Conservation (phyloP, 1,140 invertebrate genomes). For the Bursaphelenchus mucronatus region DNA sequence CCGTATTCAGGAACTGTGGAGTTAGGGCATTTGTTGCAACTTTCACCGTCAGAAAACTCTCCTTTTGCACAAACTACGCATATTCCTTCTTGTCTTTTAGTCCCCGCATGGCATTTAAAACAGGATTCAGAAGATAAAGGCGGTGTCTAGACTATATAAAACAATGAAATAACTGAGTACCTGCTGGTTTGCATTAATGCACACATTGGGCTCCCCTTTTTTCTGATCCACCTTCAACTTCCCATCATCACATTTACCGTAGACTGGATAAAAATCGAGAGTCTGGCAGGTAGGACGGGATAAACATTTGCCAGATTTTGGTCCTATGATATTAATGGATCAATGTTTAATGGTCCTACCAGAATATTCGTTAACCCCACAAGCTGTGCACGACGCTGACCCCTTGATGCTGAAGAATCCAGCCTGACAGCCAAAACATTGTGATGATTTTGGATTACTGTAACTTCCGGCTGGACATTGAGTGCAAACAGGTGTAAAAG, state of each 20-base stretch:
- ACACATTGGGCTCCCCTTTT: slow-evolving; percentile 67
- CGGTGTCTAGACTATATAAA: too few relatives aligned
- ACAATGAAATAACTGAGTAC: too few relatives aligned
- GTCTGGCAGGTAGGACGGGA: slow-evolving; percentile 64
- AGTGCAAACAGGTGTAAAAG: slow-evolving; percentile 67
- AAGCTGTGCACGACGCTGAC: slow-evolving; percentile 62
- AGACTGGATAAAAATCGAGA: slow-evolving; percentile 66
- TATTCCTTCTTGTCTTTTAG: slow-evolving; percentile 41
- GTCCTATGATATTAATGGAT: slow-evolving; percentile 53
- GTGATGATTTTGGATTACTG: slow-evolving; percentile 41
- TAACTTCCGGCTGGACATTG: slow-evolving; percentile 67
- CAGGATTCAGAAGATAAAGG: not conserved
- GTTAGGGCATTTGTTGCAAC: slow-evolving; percentile 65
- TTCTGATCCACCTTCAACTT: slow-evolving; percentile 64
- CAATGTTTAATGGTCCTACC: slow-evolving; percentile 12
- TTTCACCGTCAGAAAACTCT: slow-evolving; percentile 61
- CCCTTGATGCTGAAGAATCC: slow-evolving; percentile 64
- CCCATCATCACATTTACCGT: slow-evolving; percentile 64
- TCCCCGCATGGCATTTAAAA: slow-evolving; percentile 57
- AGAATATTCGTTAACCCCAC: slow-evolving; percentile 27
- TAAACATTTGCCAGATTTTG: slow-evolving; percentile 64
- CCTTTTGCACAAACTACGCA: slow-evolving; percentile 62
- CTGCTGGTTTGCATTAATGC: slow-evolving; percentile 34
- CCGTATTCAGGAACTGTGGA: slow-evolving; percentile 66
- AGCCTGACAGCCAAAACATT: slow-evolving; percentile 64